Percentiles rank a stretch among this genome's conserved stretches.
These are phyloP conservation scores for Platysternon megacephalum DNA, from an alignment of 2,113 vertebrate species.

Conservation along the genomic window DNA sequence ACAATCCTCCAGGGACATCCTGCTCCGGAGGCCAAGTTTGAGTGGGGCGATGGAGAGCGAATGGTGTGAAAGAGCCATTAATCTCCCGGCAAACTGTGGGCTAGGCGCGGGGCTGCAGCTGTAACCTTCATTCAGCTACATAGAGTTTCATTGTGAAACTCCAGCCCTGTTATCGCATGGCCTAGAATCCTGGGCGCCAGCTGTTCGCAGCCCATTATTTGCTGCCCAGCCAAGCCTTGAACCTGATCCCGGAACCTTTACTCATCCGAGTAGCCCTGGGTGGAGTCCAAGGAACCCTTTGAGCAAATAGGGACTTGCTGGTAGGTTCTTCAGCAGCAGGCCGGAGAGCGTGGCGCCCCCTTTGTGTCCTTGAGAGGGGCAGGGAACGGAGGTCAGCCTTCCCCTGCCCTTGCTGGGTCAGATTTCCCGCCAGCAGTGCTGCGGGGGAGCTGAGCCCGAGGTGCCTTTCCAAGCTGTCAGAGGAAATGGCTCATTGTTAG, in stretches of 20 bases:
- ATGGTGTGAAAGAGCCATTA: background rate
- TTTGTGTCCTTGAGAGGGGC: background rate
- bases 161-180: background rate
- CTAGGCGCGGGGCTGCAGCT: background rate
- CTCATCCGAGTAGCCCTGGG: background rate
- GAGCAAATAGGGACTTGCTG: background rate
- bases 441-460: background rate
- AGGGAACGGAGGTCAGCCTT: slow-evolving; percentile 30
- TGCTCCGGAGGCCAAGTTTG: background rate
- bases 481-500: slow-evolving; percentile 78
- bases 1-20: background rate
- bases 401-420: background rate
- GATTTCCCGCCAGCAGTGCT: slow-evolving; percentile 35
- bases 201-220: fast-evolving
- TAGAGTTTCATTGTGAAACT: background rate
- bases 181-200: background rate
- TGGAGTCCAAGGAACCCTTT: background rate
- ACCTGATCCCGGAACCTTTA: fast-evolving
- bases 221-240: background rate
- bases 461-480: slow-evolving; percentile 60
- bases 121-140: background rate
- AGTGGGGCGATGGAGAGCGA: background rate
- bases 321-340: background rate
- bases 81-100: background rate
- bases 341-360: fast-evolving